Base-by-base conservation (phyloP, 1,140 invertebrate species). In the Ceratina calcarata region DNA sequence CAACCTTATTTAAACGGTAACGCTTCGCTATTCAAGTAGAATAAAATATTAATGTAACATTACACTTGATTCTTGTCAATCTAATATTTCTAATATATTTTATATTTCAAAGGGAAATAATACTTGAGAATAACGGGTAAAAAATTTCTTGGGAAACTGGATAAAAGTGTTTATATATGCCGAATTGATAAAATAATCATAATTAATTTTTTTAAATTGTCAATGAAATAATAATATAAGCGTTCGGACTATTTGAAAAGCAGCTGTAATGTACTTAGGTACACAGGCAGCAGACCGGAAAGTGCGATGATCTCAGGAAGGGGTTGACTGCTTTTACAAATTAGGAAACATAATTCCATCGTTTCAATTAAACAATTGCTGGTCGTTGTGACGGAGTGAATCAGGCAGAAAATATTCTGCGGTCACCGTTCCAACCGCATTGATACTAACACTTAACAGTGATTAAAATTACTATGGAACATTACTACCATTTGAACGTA, bases 361-460 rank as follows among this genome's bases (percentile, higher is more conserved):
- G 84, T 89, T 91, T 89, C 89, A 89, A 91, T 90, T 87, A 89
- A 83, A 72, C 86, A 90, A 90, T 88, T 90, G 84, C 62, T 13
- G 57, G 60, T 49, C 61, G 66, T 55, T 18, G 22, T 55, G 65
- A 37, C 0, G 45, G 51, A 74, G 65, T 78, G 84, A 85, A 70
- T 86, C 78, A 86, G 15, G 1, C 64, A 18, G 24, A 57, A 68
- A 49, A 22, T 37, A 65, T 85, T 85, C 20, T 68, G 58, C 13
- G 45, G 76, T 64, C 58, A 15, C 57, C n/a, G 24, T 72, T 72
- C 67, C 10, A 22, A 55, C 49, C 49, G 51, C 58, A 51, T 57
- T 55, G 58, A 53, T 57, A 78, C 13, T n/a, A 69, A 61, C 15
- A 12, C 3, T 18, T n/a, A 69, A 61, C 15, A 12, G 3, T 18